These are phyloP conservation scores for Caenorhabditis uteleia DNA, from an alignment of 2,888 invertebrate species.

Conservation along the genomic window DNA sequence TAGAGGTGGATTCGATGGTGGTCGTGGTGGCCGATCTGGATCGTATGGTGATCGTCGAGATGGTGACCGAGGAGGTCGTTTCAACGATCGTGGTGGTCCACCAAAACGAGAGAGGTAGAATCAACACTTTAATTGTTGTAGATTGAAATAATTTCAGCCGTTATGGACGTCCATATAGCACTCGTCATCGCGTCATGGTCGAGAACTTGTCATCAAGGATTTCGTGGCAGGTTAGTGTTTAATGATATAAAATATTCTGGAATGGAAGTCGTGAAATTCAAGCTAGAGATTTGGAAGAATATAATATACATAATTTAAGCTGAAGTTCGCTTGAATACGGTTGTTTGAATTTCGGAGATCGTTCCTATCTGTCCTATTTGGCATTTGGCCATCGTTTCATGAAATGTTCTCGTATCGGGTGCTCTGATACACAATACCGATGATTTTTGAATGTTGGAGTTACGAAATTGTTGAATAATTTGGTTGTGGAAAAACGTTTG, in stretches of 20 bases:
- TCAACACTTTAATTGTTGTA: background rate
- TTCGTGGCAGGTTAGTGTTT: constrained; percentile 89
- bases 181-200: constrained; percentile 93
- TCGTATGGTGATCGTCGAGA: constrained; percentile 3
- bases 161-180: constrained; percentile 95
- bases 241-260: background rate
- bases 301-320: constrained; percentile 3
- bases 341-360: too few relatives aligned
- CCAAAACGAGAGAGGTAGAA: constrained; percentile 34
- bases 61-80: constrained; percentile 5
- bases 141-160: constrained; percentile 73
- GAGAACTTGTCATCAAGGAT: constrained; percentile 97
- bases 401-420: too few relatives aligned
- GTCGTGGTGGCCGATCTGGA: constrained; percentile 12
- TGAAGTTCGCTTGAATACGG: background rate
- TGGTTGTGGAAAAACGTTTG: too few relatives aligned
- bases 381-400: too few relatives aligned
- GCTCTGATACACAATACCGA: too few relatives aligned
- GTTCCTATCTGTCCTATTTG: too few relatives aligned
- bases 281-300: background rate
- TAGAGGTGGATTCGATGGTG: constrained; percentile 19
- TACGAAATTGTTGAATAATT: too few relatives aligned
- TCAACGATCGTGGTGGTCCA: constrained; percentile 7
- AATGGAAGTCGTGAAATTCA: too few relatives aligned
- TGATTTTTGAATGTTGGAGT: too few relatives aligned